Conservation (phyloP, 2,888 invertebrate species). For the Crematogaster levior region DNA sequence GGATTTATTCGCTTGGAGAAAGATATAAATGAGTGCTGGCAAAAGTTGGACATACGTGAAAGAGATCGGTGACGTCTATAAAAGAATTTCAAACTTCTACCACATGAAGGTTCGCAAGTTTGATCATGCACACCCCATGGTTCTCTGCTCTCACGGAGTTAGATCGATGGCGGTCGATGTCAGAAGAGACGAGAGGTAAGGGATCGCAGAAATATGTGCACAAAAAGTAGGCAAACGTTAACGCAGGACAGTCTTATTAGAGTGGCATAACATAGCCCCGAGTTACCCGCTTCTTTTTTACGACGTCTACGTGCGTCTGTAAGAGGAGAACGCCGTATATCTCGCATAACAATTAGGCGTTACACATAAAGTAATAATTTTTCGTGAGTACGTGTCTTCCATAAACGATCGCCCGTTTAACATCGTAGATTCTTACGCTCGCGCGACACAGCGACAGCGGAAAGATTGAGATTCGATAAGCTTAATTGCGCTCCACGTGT, state of each 20-base stretch:
- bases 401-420: conserved; percentile 20
- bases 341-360: conserved; percentile 9
- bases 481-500: conserved; percentile 35
- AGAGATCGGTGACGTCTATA: conserved; percentile 24
- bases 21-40: conserved; percentile 23
- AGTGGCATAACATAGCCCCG: conserved; percentile 25
- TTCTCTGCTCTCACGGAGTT: conserved; percentile 8
- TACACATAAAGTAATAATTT: conserved; percentile 10
- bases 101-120: conserved; percentile 20
- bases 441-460: conserved; percentile 4
- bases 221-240: conserved; percentile 40
- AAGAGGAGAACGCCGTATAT: not conserved
- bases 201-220: conserved; percentile 18
- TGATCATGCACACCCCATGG: conserved; percentile 15
- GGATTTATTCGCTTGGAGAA: conserved; percentile 25
- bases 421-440: conserved; percentile 13
- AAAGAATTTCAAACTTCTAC: conserved; percentile 40
- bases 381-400: conserved; percentile 3
- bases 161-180: conserved; percentile 21
- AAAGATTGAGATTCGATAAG: conserved; percentile 48
- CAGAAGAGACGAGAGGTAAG: not conserved
- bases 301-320: not conserved
- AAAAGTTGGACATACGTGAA: conserved; percentile 30
- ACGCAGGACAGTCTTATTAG: conserved; percentile 32
- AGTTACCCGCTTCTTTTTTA: conserved; percentile 16